Conservation (phyloP, 2,113 vertebrate genomes). For the Theristicus caerulescens region DNA sequence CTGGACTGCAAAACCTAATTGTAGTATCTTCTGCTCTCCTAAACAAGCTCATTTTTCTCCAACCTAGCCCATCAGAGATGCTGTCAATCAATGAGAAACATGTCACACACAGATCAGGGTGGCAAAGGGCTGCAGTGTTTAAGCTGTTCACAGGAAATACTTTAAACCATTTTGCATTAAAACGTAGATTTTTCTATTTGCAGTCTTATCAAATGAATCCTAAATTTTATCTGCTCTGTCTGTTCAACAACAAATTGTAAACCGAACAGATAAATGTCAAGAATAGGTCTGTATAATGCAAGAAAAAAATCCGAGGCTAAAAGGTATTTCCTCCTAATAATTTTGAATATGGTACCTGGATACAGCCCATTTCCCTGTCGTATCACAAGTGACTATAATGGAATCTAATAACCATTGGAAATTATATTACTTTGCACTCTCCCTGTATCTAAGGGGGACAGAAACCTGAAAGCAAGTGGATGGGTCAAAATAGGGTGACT, state of each 20-base stretch:
- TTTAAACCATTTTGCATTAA: background rate
- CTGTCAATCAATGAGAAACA: constrained; percentile 46
- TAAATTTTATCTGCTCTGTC: background rate
- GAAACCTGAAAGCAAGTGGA: constrained; percentile 37
- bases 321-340: constrained; percentile 18
- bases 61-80: constrained; percentile 38
- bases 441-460: constrained; percentile 15
- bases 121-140: background rate
- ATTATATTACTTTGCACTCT: background rate
- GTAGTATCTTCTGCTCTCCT: constrained; percentile 52
- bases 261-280: constrained; percentile 9
- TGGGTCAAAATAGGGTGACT: constrained; percentile 59
- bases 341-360: constrained; percentile 18
- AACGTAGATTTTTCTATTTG: background rate
- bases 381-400: constrained; percentile 46
- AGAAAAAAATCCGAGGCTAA: background rate
- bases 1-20: constrained; percentile 49
- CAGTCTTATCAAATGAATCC: background rate
- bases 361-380: background rate
- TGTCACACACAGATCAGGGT: background rate
- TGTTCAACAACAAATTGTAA: constrained; percentile 27
- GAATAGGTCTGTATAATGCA: background rate
- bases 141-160: background rate
- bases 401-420: constrained; percentile 39
- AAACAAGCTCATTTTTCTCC: constrained; percentile 69